Evolutionary conservation across 2,797 vertebrate genomes (phyloP).

Genomic region (Acanthiza pusilla): DNA sequence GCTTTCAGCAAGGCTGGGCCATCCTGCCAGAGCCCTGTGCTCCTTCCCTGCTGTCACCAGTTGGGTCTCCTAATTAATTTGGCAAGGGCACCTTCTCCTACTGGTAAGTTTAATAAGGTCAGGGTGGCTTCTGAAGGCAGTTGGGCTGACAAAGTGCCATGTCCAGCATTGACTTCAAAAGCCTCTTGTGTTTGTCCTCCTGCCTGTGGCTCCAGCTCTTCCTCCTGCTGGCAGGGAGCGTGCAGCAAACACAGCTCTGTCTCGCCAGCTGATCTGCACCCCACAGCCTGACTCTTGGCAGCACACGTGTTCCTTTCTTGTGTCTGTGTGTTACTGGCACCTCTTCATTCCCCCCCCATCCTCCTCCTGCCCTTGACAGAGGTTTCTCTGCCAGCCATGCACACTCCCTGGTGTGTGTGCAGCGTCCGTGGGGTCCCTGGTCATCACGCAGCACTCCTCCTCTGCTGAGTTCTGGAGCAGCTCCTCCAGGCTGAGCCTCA

Average conservation of each 20-base stretch:
- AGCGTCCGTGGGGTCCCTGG: not conserved
- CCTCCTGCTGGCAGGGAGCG: not conserved
- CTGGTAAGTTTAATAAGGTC: not conserved
- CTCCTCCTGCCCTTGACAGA: not conserved
- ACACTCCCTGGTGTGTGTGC: not conserved
- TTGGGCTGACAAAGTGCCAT: not conserved
- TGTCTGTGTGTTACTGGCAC: not conserved
- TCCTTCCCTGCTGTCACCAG: not conserved
- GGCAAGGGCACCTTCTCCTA: not conserved
- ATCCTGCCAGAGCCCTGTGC: not conserved
- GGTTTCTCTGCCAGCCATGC: rapidly evolving
- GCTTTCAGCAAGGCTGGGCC: not conserved
- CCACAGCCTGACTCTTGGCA: not conserved
- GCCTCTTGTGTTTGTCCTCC: not conserved
- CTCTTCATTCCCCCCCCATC: not conserved
- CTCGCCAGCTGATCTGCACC: not conserved
- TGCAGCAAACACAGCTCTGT: not conserved
- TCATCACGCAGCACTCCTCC: not conserved
- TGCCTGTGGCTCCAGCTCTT: not conserved
- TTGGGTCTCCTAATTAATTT: constrained; percentile 31
- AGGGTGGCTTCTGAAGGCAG: not conserved
- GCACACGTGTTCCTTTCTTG: not conserved
- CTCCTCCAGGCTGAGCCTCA: not conserved
- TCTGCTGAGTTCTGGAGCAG: not conserved
- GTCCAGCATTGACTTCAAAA: not conserved